These are phyloP conservation scores for Ploceus nigricollis DNA, from an alignment of 2,113 vertebrate species.

Conservation along the genomic window DNA sequence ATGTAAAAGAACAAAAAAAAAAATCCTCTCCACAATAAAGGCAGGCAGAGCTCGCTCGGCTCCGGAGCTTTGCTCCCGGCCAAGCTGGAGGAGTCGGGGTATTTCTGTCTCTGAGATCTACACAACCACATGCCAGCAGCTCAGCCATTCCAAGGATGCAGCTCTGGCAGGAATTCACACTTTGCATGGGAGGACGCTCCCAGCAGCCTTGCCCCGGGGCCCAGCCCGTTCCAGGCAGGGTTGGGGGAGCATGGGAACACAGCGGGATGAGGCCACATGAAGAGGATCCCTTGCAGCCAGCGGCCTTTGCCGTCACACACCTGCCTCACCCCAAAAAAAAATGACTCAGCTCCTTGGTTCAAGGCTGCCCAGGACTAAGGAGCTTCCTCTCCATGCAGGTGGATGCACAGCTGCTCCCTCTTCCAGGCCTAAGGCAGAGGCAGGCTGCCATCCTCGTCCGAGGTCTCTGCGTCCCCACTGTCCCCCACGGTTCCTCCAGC, in stretches of 20 bases:
- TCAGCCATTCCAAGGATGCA: not conserved
- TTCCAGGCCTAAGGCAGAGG: not conserved
- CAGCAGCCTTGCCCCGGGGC: not conserved
- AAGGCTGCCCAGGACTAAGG: not conserved
- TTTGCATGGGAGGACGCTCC: not conserved
- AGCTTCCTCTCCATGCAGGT: not conserved
- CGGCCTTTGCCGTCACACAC: not conserved
- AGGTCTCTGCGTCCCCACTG: not conserved
- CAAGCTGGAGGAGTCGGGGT: not conserved
- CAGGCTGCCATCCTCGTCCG: not conserved
- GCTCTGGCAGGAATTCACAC: not conserved
- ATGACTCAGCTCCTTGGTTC: not conserved
- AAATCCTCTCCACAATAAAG: conserved; percentile 16
- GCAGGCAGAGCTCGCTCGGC: not conserved
- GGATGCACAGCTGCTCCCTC: not conserved
- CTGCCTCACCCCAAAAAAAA: not conserved
- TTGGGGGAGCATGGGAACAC: not conserved
- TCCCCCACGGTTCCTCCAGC: not conserved
- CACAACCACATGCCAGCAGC: not conserved
- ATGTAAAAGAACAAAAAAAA: not conserved
- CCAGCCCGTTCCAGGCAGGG: not conserved
- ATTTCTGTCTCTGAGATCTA: not conserved
- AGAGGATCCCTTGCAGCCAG: not conserved
- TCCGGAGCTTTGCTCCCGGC: not conserved
- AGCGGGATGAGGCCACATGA: not conserved